Percentiles rank a stretch among this genome's conserved stretches.
Evolutionary conservation across 2,797 vertebrate species (phyloP).

Genomic region (Poliocrania exsul): DNA sequence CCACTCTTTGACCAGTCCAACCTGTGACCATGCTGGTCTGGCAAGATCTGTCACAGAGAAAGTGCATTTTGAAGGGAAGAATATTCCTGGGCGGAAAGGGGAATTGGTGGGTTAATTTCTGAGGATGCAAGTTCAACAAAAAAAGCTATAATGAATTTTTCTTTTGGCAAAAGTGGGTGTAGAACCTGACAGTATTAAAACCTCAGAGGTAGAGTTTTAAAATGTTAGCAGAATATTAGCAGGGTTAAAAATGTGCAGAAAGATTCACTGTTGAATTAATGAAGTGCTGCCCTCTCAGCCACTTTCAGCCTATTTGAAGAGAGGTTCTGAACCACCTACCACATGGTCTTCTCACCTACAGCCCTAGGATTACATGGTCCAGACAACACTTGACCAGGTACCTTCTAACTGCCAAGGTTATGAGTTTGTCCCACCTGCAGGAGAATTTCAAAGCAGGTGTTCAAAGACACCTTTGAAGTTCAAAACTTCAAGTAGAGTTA

Average conservation of each 20-base stretch:
- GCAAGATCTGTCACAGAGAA: neutral
- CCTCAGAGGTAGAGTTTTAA: neutral
- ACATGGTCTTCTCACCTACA: neutral
- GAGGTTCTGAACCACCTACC: neutral
- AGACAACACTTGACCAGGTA: neutral
- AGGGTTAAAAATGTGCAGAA: neutral
- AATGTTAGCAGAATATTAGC: slow-evolving; percentile 2
- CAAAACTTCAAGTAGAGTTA: neutral
- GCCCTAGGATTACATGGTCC: neutral
- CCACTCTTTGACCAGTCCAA: neutral
- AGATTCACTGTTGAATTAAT: neutral
- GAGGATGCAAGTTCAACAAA: neutral
- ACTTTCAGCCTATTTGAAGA: neutral
- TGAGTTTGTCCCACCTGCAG: neutral
- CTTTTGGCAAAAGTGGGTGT: neutral
- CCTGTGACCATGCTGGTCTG: neutral
- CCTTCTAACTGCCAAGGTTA: neutral
- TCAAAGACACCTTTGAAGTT: neutral
- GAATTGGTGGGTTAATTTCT: neutral
- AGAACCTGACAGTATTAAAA: neutral
- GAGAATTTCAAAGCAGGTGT: neutral
- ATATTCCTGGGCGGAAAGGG: neutral
- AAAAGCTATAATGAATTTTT: neutral
- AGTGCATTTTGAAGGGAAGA: neutral
- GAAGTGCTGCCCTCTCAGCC: neutral